Conservation (phyloP, 2,888 invertebrate genomes). For the Scaeva pyrastri region DNA sequence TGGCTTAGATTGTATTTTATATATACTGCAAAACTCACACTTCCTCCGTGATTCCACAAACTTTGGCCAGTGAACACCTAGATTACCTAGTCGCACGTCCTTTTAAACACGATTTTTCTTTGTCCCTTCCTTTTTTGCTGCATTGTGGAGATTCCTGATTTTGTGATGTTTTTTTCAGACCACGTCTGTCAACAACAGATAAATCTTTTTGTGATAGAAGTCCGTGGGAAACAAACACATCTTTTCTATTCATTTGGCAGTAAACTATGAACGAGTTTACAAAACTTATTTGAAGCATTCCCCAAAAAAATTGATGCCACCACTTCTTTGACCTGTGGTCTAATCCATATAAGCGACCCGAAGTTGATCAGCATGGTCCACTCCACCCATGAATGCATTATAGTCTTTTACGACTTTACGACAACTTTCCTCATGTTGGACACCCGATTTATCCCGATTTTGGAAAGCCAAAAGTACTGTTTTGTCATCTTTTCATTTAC, state of each 20-base stretch:
- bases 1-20: too few species aligned
- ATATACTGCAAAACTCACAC: too few species aligned
- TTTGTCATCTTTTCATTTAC: conserved; percentile 31
- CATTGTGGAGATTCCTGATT: too few species aligned
- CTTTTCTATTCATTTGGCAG: conserved; percentile 25
- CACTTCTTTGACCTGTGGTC: conserved; percentile 37
- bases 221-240: conserved; percentile 20
- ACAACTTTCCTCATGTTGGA: conserved; percentile 15
- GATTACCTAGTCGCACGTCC: too few species aligned
- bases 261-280: conserved; percentile 26
- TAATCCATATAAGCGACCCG: conserved; percentile 29
- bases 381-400: conserved; percentile 41
- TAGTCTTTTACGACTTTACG: conserved; percentile 39
- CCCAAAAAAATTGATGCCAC: conserved; percentile 38
- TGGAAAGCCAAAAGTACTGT: conserved; percentile 18
- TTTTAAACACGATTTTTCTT: too few species aligned
- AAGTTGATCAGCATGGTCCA: conserved; percentile 48
- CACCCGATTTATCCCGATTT: too few species aligned
- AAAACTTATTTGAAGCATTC: conserved; percentile 40
- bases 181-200: conserved; percentile 23
- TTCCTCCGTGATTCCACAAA: too few species aligned
- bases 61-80: too few species aligned
- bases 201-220: conserved; percentile 27
- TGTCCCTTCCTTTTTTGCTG: too few species aligned
- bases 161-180: conserved; percentile 23